phyloP scores from a whole-genome alignment of 2,797 vertebrate species.

The Semotilus atromaculatus region DNA sequence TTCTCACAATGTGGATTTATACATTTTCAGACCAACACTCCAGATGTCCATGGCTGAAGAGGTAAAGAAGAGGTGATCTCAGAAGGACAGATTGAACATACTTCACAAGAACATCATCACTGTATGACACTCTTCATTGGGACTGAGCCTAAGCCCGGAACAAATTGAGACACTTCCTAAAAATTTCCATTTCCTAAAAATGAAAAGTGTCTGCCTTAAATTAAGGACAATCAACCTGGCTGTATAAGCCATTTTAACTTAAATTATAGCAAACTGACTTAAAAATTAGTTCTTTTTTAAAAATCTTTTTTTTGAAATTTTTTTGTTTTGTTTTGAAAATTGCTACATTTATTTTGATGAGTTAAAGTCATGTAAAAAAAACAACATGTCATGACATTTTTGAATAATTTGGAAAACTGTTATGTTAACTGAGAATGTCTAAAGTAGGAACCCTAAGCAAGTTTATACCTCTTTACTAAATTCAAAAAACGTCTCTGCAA shows the following conservation, averaged over 20 bases:
- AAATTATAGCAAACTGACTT: no score
- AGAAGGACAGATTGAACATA: not conserved
- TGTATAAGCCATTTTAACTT: no score
- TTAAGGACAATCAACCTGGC: no score
- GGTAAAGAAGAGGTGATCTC: conserved; percentile 5
- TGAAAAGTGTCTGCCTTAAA: conserved; percentile 54
- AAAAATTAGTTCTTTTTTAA: no score
- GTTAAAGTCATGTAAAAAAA: no score
- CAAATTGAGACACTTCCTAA: conserved; percentile 85
- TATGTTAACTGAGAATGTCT: no score
- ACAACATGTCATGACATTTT: no score
- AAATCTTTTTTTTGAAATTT: no score
- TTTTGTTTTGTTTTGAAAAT: no score
- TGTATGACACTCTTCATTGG: not conserved
- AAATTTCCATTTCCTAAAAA: conserved; percentile 76
- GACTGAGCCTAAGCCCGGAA: conserved; percentile 79
- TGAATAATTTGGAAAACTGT: no score
- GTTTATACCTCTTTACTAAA: not conserved
- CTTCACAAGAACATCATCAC: not conserved
- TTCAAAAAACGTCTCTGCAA: not conserved
- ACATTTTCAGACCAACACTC: conserved; percentile 33
- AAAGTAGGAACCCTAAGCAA: not conserved
- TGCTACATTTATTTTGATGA: no score
- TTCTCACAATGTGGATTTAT: conserved; percentile 25
- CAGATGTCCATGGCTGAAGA: conserved; percentile 40